phyloP scores from a whole-genome alignment of 2,797 vertebrate genomes.

The Dicrostonyx torquatus region DNA sequence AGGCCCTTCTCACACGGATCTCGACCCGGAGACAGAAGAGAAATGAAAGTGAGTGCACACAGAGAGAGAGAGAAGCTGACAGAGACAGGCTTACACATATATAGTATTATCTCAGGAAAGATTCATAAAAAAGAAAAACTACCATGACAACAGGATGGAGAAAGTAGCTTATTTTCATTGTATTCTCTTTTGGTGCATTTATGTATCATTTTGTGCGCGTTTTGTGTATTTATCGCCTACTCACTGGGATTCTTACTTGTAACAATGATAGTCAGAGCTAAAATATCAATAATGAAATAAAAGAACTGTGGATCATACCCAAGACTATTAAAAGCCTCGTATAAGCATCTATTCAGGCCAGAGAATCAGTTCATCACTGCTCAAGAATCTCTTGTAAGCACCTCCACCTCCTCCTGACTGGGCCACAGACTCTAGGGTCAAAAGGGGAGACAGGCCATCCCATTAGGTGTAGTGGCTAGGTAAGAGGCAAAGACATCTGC shows the following conservation, averaged over 20 bases:
- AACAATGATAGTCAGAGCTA: not conserved
- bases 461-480: not conserved
- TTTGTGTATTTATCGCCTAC: not conserved
- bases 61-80: not conserved
- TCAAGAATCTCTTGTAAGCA: not conserved
- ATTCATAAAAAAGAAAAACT: not conserved
- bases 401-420: not conserved
- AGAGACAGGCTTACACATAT: not conserved
- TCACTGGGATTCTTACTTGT: not conserved
- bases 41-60: not conserved
- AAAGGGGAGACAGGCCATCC: not conserved
- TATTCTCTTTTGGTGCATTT: not conserved
- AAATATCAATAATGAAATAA: conserved; percentile 12
- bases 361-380: not conserved
- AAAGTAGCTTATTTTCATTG: conserved; percentile 21
- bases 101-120: not conserved
- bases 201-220: not conserved
- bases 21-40: not conserved
- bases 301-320: not conserved
- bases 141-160: not conserved
- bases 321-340: not conserved
- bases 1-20: not conserved
- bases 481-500: not conserved
- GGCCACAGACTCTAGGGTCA: not conserved
- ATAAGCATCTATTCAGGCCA: not conserved